Conservation (phyloP, 53 echinoderm and acorn worm species). For the Henricia sp. region DNA sequence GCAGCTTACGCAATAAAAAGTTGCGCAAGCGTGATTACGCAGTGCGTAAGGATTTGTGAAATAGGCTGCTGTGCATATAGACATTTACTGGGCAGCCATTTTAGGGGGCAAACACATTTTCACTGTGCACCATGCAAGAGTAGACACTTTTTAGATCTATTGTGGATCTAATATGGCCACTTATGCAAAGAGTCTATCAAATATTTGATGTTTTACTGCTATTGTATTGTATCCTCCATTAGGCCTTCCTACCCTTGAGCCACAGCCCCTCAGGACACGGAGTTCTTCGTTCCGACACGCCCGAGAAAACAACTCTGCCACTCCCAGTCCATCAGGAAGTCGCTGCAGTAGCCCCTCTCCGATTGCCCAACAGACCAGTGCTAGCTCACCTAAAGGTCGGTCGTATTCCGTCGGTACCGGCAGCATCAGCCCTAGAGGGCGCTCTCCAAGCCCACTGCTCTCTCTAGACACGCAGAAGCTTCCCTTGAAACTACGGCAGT, state of each 20-base stretch:
- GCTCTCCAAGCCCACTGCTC: slow-evolving; percentile 69
- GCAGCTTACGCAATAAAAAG: too few relatives aligned
- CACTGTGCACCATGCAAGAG: too few relatives aligned
- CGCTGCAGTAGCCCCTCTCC: slow-evolving; percentile 87
- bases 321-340: slow-evolving; percentile 79
- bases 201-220: too few relatives aligned
- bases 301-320: slow-evolving; percentile 77
- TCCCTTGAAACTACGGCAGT: slow-evolving; percentile 44
- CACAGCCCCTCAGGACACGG: slow-evolving; percentile 89
- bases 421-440: slow-evolving; percentile 72
- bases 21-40: too few relatives aligned
- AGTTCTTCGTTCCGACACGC: slow-evolving; percentile 97
- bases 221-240: not conserved
- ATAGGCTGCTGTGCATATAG: too few relatives aligned
- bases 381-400: slow-evolving; percentile 75
- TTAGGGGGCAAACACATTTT: too few relatives aligned
- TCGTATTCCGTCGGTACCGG: slow-evolving; percentile 90
- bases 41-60: too few relatives aligned
- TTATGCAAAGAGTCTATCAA: too few relatives aligned
- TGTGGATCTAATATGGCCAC: too few relatives aligned
- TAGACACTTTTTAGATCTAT: too few relatives aligned
- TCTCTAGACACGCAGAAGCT: slow-evolving; percentile 55
- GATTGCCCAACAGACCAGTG: slow-evolving; percentile 31
- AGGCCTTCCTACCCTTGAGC: slow-evolving; percentile 99
- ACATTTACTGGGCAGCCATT: too few relatives aligned